phyloP scores from a whole-genome alignment of 1,140 invertebrate genomes.

The Leguminivora glycinivorella region DNA sequence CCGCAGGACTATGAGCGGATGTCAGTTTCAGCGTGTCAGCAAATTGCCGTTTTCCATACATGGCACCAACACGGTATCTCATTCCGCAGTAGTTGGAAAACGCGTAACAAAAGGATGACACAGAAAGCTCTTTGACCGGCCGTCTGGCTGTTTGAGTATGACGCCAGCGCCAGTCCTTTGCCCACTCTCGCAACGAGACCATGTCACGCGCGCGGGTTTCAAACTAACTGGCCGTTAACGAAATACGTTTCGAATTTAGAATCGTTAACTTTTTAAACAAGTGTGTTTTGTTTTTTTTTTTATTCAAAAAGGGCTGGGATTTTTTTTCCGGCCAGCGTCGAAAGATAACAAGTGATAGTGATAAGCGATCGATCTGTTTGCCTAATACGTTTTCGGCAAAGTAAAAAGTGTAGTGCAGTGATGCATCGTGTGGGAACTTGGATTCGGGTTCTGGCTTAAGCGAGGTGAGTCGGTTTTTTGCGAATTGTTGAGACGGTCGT shows the following conservation, averaged over 20 bases:
- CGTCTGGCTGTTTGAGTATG: conserved; percentile 46
- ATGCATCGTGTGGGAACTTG: conserved; percentile 57
- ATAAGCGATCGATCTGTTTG: conserved; percentile 43
- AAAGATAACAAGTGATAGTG: conserved; percentile 45
- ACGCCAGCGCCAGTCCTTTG: conserved; percentile 52
- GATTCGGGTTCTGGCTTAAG: conserved; percentile 63
- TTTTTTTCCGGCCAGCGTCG: conserved; percentile 34
- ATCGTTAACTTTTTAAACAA: conserved; percentile 25
- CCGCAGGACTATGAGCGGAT: too few relatives aligned
- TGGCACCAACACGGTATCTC: conserved; percentile 38
- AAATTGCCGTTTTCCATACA: conserved; percentile 4
- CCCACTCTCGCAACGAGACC: conserved; percentile 52
- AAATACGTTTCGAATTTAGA: conserved; percentile 39
- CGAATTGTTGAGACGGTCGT: conserved; percentile 46
- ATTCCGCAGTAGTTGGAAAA: conserved; percentile 47
- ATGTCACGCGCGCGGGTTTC: conserved; percentile 43
- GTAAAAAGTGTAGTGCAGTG: conserved; percentile 52
- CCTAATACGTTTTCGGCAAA: conserved; percentile 40
- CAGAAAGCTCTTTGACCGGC: conserved; percentile 62
- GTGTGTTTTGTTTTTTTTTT: conserved; percentile 27
- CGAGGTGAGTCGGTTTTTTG: conserved; percentile 60
- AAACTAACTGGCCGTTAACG: conserved; percentile 45
- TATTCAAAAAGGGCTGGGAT: conserved; percentile 30
- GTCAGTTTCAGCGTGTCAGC: too few relatives aligned
- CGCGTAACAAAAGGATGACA: conserved; percentile 51